Base-by-base conservation (phyloP, 2,113 vertebrate species). In the Cyanoderma ruficeps region DNA sequence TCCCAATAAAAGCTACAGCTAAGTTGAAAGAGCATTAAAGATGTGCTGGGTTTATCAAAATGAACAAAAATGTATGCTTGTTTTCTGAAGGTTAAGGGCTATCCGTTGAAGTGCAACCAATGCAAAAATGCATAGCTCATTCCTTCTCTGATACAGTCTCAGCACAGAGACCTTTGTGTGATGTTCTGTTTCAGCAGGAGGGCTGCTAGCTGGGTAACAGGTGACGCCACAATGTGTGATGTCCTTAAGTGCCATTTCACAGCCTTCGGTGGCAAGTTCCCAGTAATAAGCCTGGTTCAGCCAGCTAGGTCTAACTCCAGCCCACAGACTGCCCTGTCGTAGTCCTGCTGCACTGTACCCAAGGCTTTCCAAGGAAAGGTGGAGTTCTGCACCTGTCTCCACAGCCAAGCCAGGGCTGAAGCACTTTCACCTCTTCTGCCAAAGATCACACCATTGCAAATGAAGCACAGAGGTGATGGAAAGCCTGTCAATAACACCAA, bases 211-310 rank as follows among this genome's bases (percentile, higher is more conserved):
- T 77, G 10, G 46, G 21, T 50, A 50, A 59, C 46, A 41, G 56
- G 33, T 59, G 60, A 74, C 2, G 1, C 23, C 52, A 47, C 9
- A 44, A 22, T 0, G 1, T 31, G 19, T n/a, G 39, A 35, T 53
- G 15, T 30, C 14, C 37, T 64, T 33, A n/a, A 35, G 30, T 52
- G 41, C 35, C 33, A 59, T 70, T 91, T 82, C 35, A 25, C 17
- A 27, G 41, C 44, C 46, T 81, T 19, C 71, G 30, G 7, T 28
- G 19, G 44, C 35, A 91, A 55, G 21, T 50, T 52, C 10, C 8
- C 30, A 31, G 19, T 39, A 68, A 33, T 3, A 60, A 44, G 9
- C 52, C 15, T n/a, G 9, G 30, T 64, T 91, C 53, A 64, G 44
- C 21, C 21, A 70, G 33, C 23, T 23, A 33, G 25, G 53, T 37